Percentiles rank a stretch among this genome's conserved stretches.
phyloP scores from a whole-genome alignment of 2,797 vertebrate species.

The Alcedo quadribrachys region DNA sequence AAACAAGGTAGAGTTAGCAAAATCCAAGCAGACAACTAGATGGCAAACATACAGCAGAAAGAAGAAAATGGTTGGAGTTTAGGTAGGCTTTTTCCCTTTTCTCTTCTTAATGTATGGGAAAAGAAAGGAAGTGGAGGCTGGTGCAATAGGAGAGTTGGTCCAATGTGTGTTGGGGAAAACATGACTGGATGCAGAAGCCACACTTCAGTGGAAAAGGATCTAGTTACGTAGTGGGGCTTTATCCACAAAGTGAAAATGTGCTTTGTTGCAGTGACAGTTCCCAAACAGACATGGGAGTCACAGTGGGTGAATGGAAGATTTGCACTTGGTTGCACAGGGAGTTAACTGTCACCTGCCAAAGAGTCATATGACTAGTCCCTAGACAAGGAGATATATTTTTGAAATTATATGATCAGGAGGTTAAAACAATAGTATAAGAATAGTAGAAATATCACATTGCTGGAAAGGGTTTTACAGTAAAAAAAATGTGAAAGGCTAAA shows the following conservation, averaged over 20 bases:
- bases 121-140: background rate
- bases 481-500: background rate
- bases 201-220: background rate
- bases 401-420: background rate
- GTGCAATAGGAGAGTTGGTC: background rate
- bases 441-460: background rate
- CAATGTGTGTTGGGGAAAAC: background rate
- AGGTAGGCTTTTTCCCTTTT: background rate
- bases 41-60: background rate
- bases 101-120: background rate
- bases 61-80: background rate
- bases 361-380: background rate
- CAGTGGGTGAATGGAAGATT: background rate
- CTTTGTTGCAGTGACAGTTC: background rate
- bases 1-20: background rate
- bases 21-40: background rate
- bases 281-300: background rate
- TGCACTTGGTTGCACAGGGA: background rate
- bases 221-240: background rate
- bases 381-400: background rate
- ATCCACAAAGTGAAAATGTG: background rate
- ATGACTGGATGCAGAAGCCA: background rate
- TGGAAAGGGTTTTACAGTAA: background rate
- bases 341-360: background rate
- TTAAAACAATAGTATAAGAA: background rate